Conservation (phyloP, 2,888 invertebrate species). For the Drosophila leonis region DNA sequence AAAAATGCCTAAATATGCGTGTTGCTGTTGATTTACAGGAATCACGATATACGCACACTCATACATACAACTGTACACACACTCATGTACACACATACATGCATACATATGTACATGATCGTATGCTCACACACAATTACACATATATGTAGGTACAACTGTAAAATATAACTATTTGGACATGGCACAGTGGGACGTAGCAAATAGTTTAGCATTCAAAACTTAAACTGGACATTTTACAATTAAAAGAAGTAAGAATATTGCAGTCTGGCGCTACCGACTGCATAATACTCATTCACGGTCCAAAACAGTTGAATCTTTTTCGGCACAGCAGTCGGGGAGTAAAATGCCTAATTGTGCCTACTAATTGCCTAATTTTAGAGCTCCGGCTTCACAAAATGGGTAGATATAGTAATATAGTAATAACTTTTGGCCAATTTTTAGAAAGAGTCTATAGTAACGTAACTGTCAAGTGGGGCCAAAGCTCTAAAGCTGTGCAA, state of each 20-base stretch:
- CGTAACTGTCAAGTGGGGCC: too few species aligned
- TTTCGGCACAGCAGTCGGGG: too few species aligned
- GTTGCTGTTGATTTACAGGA: conserved; percentile 39
- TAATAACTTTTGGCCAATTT: too few species aligned
- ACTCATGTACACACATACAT: background rate
- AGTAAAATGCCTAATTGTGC: too few species aligned
- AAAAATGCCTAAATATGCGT: conserved; percentile 37
- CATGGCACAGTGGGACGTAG: conserved; percentile 13
- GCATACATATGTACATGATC: too few species aligned
- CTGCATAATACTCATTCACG: background rate
- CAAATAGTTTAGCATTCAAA: background rate
- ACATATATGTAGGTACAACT: background rate
- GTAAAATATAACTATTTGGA: conserved; percentile 18
- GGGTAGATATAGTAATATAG: too few species aligned
- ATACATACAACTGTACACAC: conserved; percentile 12
- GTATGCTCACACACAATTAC: background rate
- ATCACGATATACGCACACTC: conserved; percentile 40
- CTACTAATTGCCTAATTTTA: too few species aligned
- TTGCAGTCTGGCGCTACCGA: background rate
- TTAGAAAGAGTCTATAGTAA: too few species aligned
- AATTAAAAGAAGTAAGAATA: background rate
- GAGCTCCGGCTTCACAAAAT: too few species aligned
- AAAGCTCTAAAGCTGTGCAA: too few species aligned
- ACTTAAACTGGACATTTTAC: background rate
- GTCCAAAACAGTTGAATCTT: too few species aligned